These are phyloP conservation scores for Acrobasis repandana DNA, from an alignment of 2,888 invertebrate genomes.

Conservation along the genomic window DNA sequence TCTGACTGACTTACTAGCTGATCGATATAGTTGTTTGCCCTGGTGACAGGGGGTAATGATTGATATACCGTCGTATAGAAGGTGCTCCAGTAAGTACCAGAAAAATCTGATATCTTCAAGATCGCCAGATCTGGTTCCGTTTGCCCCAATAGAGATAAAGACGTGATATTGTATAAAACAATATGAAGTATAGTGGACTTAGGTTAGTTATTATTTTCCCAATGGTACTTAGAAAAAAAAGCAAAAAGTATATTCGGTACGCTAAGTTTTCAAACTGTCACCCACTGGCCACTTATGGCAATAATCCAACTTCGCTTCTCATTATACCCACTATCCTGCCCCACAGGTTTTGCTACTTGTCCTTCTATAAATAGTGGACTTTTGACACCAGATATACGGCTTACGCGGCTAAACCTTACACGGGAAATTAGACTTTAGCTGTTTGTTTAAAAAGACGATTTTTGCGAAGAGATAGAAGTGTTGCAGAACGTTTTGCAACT, in stretches of 20 bases:
- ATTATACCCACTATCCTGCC: slow-evolving; percentile 66
- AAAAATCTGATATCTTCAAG: no score
- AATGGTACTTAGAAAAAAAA: slow-evolving; percentile 8
- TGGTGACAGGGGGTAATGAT: no score
- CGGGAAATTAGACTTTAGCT: slow-evolving; percentile 38
- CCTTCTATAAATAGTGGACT: slow-evolving; percentile 70
- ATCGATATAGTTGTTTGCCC: no score
- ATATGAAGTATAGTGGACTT: no score
- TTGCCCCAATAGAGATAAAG: no score
- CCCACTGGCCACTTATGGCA: slow-evolving; percentile 54
- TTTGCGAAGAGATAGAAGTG: slow-evolving; percentile 28
- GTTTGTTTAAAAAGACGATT: slow-evolving; percentile 33
- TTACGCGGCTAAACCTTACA: slow-evolving; percentile 28
- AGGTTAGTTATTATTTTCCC: no score
- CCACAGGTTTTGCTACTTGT: slow-evolving; percentile 72
- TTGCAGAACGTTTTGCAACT: slow-evolving; percentile 33
- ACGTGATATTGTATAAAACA: no score
- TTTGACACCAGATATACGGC: slow-evolving; percentile 37
- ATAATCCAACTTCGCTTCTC: slow-evolving; percentile 59
- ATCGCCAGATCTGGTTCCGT: no score
- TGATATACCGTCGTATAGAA: no score
- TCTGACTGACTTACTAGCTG: no score
- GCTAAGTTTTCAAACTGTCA: slow-evolving; percentile 44
- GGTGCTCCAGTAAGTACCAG: no score
- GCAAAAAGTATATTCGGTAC: slow-evolving; percentile 30